Percentiles rank a stretch among this genome's conserved stretches.
phyloP scores from a whole-genome alignment of 2,113 vertebrate genomes.

The Catharus minimus region DNA sequence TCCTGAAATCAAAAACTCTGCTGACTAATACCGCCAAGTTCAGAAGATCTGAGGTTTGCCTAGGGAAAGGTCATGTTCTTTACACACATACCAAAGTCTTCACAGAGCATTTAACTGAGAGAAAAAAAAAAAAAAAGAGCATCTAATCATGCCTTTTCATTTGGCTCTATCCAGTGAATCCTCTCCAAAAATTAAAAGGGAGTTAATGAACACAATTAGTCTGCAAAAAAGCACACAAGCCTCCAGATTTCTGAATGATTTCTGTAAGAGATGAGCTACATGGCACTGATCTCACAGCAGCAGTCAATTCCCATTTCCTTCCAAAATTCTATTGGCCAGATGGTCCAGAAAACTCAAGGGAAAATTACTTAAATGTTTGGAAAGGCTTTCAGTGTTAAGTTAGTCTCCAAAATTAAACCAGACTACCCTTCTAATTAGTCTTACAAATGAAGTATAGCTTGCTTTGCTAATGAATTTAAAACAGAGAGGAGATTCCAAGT shows the following conservation, averaged over 20 bases:
- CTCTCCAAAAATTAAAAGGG: conserved; percentile 20
- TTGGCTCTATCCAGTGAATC: not conserved
- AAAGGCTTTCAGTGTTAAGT: conserved; percentile 17
- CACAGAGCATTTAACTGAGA: not conserved
- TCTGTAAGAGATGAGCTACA: conserved; percentile 17
- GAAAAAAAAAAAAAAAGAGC: not conserved
- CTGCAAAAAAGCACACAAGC: not conserved
- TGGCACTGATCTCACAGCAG: conserved; percentile 19
- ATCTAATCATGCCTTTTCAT: not conserved
- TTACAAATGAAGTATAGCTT: not conserved
- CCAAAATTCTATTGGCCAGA: conserved; percentile 53
- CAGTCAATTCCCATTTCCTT: not conserved
- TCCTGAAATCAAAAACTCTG: not conserved
- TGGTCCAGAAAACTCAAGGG: conserved; percentile 30
- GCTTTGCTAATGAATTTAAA: conserved; percentile 5
- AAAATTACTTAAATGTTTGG: conserved; percentile 4
- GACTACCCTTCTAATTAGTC: conserved; percentile 15
- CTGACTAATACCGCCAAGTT: not conserved
- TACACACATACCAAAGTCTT: not conserved
- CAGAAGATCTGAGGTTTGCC: not conserved
- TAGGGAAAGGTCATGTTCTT: not conserved
- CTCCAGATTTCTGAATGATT: conserved; percentile 31
- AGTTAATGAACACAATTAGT: conserved; percentile 12
- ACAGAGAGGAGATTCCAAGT: not conserved
- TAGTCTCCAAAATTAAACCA: conserved; percentile 28